Base-by-base conservation (phyloP, 2,797 vertebrate species). In the Poecilia picta region DNA sequence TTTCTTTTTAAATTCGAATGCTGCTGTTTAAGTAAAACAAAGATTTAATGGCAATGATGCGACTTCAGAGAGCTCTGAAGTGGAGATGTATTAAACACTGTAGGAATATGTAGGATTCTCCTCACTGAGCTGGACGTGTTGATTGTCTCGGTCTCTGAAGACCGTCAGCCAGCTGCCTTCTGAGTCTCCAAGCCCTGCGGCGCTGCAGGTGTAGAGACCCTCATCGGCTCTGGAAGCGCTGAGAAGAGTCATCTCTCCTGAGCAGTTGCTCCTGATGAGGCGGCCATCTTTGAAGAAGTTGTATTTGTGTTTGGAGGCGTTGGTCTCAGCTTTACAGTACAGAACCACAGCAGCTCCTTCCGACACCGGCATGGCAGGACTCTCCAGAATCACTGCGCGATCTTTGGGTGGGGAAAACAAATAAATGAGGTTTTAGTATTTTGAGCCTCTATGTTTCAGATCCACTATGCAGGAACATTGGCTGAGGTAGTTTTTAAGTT, bases 151-250 rank as follows among this genome's bases (percentile, higher is more conserved):
- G 49, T 87, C 73, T 90, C 91, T 89, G 45, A 77, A 5, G 0
- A 93, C 89, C 2, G 74, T 15, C 80, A 93, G 12, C 89, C 86
- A 81, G 87, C 88, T 92, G 39, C 59, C 11, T 0, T 41, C 1
- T 0, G 93, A 93, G 2, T 82, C 76, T 39, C 25, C 81, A 0
- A 46, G 43, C 20, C 77, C 80, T 0, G 85, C 28, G 74, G 80
- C 15, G 45, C 77, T 78, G 77, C 92, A 94, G n/a, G 7, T 74
- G 83, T 92, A 94, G 46, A 89, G 68, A 1, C 91, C 93, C 49
- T 87, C 82, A 3, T 93, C 84, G 0, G 85, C 66, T 33, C 41
- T 81, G 39, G 87, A 72, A 0, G 36, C 74, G 0, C 31, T 15
- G 4, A 1, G 12, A 16, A 93, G 46, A 43, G 36, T 84, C 79